Conservation (phyloP, 1,140 invertebrate species). For the Apis cerana region DNA sequence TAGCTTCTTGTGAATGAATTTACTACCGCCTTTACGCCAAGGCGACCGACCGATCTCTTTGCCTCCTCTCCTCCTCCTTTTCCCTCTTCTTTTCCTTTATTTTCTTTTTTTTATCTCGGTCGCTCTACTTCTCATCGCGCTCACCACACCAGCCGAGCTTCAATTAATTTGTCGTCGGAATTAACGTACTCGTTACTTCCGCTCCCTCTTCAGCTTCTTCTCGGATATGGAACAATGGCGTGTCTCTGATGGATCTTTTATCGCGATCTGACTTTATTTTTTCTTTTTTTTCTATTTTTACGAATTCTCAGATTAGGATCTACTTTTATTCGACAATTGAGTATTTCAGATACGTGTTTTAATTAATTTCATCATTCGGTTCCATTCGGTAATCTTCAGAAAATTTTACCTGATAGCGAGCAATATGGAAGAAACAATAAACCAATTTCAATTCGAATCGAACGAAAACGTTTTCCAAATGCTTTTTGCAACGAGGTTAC, state of each 20-base stretch:
- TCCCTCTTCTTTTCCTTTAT: background rate
- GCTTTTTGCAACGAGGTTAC: background rate
- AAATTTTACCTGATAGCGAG: no score
- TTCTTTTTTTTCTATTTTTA: background rate
- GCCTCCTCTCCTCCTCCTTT: background rate
- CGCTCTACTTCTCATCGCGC: slow-evolving; percentile 30
- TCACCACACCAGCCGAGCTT: background rate
- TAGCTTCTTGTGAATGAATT: slow-evolving; percentile 65
- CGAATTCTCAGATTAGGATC: no score
- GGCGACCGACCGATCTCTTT: slow-evolving; percentile 23
- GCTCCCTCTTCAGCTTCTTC: background rate
- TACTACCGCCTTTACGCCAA: slow-evolving; percentile 56
- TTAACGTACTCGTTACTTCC: slow-evolving; percentile 42
- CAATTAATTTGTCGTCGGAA: slow-evolving; percentile 49
- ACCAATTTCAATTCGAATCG: no score
- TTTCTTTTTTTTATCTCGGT: background rate
- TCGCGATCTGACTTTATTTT: no score
- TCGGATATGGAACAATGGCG: background rate
- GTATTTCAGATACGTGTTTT: no score
- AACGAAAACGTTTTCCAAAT: background rate
- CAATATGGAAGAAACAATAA: no score
- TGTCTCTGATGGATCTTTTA: background rate
- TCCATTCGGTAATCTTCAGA: no score
- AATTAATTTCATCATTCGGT: no score
- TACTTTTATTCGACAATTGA: no score